Evolutionary conservation across 35 echinoderm and acorn worm species (phyloP), one percentile per base, ranked within the genome.

Genomic region (Chiridota heheva): DNA sequence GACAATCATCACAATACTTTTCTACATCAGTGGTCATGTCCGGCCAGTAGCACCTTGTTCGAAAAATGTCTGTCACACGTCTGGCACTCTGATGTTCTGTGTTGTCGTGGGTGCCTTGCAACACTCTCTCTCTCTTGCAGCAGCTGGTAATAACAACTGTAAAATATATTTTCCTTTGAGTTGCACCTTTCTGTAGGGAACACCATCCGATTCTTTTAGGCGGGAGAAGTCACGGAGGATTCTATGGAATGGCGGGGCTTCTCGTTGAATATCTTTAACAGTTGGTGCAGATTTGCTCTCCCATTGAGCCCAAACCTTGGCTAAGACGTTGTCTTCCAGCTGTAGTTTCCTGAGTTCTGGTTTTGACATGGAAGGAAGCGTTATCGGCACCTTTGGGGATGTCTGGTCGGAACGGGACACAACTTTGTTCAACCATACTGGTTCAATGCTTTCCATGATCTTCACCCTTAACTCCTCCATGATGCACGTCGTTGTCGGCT

Each of bases 11-110:
- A 35, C 90, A 92, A 53, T 72, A 92, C 24, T 81, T 49, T 15
- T 55, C 29, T 1, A 92, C 40, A 30, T 73, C 84, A 20, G 7
- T 39, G 3, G 66, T 42, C 84, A 92, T 86, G 4, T 70, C 59
- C 12, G 90, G 90, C 90, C 67, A 87, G 68, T 47, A 92, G 56
- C 75, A 92, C 7, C 89, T 44, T 20, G 25, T 58, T 26, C 63
- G 34, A 0, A 46, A n/a, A 0, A 92, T 66, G 8, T 73, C 41
- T 2, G 58, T 33, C 5, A 83, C 86, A 49, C 65, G 69, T 33
- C 86, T 77, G 8, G 31, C 17, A 18, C 55, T 68, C 44, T 92
- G 89, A 56, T 92, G 89, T 2, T 83, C 89, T 5, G 60, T 74
- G 26, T 79, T 55, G 55, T 85, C 82, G 51, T 85, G 88, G n/a